phyloP scores from a whole-genome alignment of 2,113 vertebrate species.

The Meleagris gallopavo region DNA sequence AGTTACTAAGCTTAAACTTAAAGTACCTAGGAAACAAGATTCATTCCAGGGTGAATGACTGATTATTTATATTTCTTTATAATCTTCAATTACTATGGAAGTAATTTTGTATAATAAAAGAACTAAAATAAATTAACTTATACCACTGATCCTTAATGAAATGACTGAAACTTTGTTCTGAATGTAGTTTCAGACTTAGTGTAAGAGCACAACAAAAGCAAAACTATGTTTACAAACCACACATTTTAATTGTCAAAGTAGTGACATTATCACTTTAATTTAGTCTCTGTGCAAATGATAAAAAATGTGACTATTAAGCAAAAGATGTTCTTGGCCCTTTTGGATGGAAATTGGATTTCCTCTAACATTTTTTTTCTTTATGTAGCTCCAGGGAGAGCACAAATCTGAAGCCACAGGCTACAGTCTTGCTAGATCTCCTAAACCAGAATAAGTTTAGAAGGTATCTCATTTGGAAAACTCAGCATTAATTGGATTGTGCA shows the following conservation, averaged over 20 bases:
- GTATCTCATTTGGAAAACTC: not conserved
- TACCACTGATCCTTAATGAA: not conserved
- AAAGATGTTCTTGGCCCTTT: not conserved
- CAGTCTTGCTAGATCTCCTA: not conserved
- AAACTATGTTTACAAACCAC: not conserved
- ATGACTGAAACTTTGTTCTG: not conserved
- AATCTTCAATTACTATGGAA: not conserved
- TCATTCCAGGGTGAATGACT: not conserved
- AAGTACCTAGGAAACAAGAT: not conserved
- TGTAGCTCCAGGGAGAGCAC: not conserved
- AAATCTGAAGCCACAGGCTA: not conserved
- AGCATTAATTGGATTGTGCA: not conserved
- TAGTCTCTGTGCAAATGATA: not conserved
- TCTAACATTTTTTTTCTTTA: not conserved
- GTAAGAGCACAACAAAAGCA: not conserved
- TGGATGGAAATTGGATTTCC: not conserved
- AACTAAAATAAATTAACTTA: not conserved
- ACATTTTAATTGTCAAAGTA: not conserved
- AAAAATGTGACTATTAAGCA: not conserved
- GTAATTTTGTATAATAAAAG: not conserved
- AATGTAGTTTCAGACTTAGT: not conserved
- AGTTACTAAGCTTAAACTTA: not conserved
- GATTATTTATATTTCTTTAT: slow-evolving; percentile 18
- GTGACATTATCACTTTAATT: not conserved
- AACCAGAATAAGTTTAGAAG: not conserved